Conservation (phyloP, 2,797 vertebrate species). For the Enoplosus armatus region DNA sequence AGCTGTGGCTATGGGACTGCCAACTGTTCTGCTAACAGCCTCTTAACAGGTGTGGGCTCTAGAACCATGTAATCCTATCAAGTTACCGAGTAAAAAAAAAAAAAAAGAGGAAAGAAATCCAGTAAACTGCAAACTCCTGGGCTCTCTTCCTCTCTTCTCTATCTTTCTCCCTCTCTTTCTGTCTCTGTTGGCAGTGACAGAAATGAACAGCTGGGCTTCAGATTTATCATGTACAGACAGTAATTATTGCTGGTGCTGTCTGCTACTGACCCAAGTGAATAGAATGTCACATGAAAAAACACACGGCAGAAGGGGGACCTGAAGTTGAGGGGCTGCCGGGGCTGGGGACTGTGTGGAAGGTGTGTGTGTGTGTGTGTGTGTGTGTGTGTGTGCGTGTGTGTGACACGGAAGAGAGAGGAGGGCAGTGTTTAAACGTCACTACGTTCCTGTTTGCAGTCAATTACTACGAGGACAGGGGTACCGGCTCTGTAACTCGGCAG, state of each 20-base stretch:
- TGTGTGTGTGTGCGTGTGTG: constrained; percentile 47
- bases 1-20: constrained; percentile 80
- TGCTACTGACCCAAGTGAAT: constrained; percentile 89
- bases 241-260: constrained; percentile 91
- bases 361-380: constrained; percentile 42
- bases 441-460: constrained; percentile 86
- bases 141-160: constrained; percentile 45
- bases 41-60: constrained; percentile 89
- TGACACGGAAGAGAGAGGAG: constrained; percentile 68
- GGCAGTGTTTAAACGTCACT: constrained; percentile 81
- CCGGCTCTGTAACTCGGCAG: constrained; percentile 76
- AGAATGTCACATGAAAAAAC: constrained; percentile 85
- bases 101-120: constrained; percentile 75
- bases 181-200: constrained; percentile 83
- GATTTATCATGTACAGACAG: constrained; percentile 89
- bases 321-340: constrained; percentile 57
- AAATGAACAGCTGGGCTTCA: constrained; percentile 90
- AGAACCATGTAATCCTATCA: constrained; percentile 89
- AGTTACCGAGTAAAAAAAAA: constrained; percentile 85
- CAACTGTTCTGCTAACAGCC: constrained; percentile 89
- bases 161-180: constrained; percentile 56
- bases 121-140: constrained; percentile 83
- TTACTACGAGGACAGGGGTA: constrained; percentile 82
- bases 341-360: constrained; percentile 42
- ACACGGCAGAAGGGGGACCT: constrained; percentile 53